These are phyloP conservation scores for Melanerpes formicivorus DNA, from an alignment of 2,113 vertebrate genomes.

Conservation along the genomic window DNA sequence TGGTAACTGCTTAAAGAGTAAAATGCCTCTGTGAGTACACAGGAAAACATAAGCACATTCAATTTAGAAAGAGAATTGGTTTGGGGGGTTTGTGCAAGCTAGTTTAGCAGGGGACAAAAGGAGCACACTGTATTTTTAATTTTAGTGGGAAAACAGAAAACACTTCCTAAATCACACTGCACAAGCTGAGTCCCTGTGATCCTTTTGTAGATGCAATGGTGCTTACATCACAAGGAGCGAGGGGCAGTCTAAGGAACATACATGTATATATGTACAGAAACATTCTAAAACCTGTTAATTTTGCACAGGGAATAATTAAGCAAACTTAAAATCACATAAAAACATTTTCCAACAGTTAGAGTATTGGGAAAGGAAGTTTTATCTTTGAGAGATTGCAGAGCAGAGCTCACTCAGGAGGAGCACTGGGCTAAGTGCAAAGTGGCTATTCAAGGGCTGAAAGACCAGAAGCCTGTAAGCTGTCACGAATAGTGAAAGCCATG, in stretches of 20 bases:
- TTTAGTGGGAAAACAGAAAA: not conserved
- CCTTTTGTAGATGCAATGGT: not conserved
- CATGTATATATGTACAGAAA: not conserved
- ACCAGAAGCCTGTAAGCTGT: not conserved
- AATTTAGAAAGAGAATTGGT: not conserved
- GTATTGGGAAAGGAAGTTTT: not conserved
- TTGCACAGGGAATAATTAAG: not conserved
- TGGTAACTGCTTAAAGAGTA: not conserved
- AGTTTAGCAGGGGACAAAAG: not conserved
- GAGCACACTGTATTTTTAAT: not conserved
- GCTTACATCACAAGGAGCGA: not conserved
- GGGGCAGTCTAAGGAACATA: not conserved
- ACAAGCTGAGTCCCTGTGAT: not conserved
- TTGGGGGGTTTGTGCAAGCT: not conserved
- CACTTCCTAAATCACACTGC: not conserved
- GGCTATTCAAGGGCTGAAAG: not conserved
- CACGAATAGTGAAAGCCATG: not conserved
- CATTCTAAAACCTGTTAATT: not conserved
- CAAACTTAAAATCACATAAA: not conserved
- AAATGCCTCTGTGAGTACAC: not conserved
- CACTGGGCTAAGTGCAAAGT: not conserved
- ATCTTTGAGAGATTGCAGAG: not conserved
- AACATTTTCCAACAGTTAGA: not conserved
- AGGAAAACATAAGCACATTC: not conserved
- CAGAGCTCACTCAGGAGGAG: not conserved